phyloP scores from a whole-genome alignment of 1,140 invertebrate genomes.

The Stegodyphus mimosarum region DNA sequence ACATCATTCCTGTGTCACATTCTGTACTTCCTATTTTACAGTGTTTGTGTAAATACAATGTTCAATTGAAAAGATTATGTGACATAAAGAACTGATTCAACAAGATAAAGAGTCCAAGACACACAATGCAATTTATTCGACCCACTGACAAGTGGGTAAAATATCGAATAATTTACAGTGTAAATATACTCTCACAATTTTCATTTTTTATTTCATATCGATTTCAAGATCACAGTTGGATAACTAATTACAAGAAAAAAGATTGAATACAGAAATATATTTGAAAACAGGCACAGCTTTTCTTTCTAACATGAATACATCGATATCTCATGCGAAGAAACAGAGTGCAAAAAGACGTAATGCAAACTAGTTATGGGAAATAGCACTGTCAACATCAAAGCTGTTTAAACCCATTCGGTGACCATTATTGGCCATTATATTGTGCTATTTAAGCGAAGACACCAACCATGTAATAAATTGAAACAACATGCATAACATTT shows the following conservation, averaged over 20 bases:
- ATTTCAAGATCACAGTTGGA: conserved; percentile 50
- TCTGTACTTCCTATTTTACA: too few species aligned
- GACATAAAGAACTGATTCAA: neutral
- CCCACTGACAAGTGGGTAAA: conserved; percentile 49
- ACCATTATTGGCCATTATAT: conserved; percentile 40
- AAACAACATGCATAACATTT: conserved; percentile 32
- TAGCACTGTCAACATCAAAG: conserved; percentile 41
- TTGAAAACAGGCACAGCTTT: conserved; percentile 35
- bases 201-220: conserved; percentile 26
- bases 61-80: too few species aligned
- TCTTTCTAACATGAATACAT: conserved; percentile 33
- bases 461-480: conserved; percentile 9
- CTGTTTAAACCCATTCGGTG: conserved; percentile 60
- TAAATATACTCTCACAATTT: conserved; percentile 59
- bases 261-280: conserved; percentile 38
- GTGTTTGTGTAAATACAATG: too few species aligned
- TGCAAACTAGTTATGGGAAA: conserved; percentile 31
- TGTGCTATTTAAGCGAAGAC: conserved; percentile 23
- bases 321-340: conserved; percentile 28
- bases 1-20: too few species aligned
- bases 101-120: conserved; percentile 36
- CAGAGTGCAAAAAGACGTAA: conserved; percentile 21
- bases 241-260: conserved; percentile 46
- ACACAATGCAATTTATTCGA: conserved; percentile 55
- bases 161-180: conserved; percentile 57